Evolutionary conservation across 2,888 invertebrate genomes (phyloP).

Genomic region (Ectropis crepuscularia): DNA sequence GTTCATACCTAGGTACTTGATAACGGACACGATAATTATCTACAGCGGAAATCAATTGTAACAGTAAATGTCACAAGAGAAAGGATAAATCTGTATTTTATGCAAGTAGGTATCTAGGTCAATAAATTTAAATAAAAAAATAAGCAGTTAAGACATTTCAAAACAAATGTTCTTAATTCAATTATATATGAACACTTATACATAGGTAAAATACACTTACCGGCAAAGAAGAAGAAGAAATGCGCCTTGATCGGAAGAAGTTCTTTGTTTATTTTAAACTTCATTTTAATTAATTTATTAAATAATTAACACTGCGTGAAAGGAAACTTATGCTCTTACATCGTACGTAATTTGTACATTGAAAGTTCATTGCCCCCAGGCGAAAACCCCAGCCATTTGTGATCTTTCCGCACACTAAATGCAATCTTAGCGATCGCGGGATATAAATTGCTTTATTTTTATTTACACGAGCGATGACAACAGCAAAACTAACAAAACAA

Average conservation of each 20-base stretch:
- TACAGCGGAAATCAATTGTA: too few relatives aligned
- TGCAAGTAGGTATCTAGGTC: constrained; percentile 1
- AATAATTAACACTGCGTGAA: not conserved
- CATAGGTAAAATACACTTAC: too few relatives aligned
- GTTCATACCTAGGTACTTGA: too few relatives aligned
- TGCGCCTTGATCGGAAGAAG: constrained; percentile 93
- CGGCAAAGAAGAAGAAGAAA: constrained; percentile 94
- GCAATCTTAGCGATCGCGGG: not conserved
- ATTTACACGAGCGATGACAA: constrained; percentile 2
- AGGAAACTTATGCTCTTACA: not conserved
- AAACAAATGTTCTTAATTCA: not conserved
- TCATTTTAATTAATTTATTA: constrained; percentile 57
- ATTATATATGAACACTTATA: too few relatives aligned
- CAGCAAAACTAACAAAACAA: not conserved
- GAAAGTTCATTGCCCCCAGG: constrained; percentile 15
- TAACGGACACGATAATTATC: too few relatives aligned
- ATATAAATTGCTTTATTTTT: constrained; percentile 6
- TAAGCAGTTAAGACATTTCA: too few relatives aligned
- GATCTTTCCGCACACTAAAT: constrained; percentile 24
- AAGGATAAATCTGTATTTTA: not conserved
- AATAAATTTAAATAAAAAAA: not conserved
- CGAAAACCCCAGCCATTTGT: not conserved
- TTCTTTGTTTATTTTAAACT: constrained; percentile 87
- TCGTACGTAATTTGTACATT: not conserved
- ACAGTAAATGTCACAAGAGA: too few relatives aligned